These are phyloP conservation scores for Geopemphigus sp. DNA, from an alignment of 1,140 invertebrate species.

Conservation along the genomic window DNA sequence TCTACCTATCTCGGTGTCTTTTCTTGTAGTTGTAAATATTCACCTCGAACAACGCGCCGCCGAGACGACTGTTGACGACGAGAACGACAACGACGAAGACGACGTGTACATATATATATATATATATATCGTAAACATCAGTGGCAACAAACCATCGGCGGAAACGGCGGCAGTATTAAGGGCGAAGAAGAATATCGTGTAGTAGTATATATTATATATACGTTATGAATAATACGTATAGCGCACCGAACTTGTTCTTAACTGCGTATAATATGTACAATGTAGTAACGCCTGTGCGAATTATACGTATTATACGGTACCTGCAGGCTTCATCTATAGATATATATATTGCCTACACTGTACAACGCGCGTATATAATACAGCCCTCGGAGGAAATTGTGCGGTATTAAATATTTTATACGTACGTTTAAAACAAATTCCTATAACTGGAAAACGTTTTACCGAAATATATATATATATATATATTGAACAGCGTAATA, in stretches of 20 bases:
- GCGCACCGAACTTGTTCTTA: background rate
- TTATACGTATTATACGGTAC: no score
- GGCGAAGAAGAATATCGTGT: conserved; percentile 16
- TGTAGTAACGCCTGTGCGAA: background rate
- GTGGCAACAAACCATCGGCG: background rate
- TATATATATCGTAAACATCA: background rate
- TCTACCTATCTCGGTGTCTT: no score
- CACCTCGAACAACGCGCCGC: background rate
- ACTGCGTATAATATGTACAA: background rate
- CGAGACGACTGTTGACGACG: background rate
- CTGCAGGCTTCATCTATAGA: no score
- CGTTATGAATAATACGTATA: background rate
- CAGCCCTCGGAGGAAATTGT: no score
- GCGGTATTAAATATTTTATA: no score
- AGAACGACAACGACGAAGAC: background rate
- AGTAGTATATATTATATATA: background rate
- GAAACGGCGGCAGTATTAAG: background rate
- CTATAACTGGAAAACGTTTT: no score
- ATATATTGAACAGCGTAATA: no score
- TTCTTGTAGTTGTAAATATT: background rate
- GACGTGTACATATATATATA: no score
- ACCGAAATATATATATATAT: no score
- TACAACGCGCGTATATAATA: no score
- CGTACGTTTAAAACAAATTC: no score
- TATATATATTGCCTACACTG: no score